These are phyloP conservation scores for Sepiola atlantica DNA, from an alignment of 2,888 invertebrate genomes.

Conservation along the genomic window DNA sequence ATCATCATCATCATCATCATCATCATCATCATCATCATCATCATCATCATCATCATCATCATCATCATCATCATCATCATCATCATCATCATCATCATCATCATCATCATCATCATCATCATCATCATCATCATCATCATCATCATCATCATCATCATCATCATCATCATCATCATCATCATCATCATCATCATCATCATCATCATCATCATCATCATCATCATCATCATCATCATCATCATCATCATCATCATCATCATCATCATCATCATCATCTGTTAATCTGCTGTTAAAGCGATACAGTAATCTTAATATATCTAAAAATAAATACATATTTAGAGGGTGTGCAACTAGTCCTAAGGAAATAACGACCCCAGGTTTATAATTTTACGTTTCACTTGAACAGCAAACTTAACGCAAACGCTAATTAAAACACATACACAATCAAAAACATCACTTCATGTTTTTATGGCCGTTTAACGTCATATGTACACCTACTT, in stretches of 20 bases:
- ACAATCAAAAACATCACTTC: too few relatives aligned
- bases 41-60: background rate
- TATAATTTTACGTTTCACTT: too few relatives aligned
- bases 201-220: background rate
- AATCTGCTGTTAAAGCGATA: too few relatives aligned
- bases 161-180: background rate
- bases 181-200: background rate
- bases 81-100: background rate
- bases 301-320: too few relatives aligned
- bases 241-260: conserved; percentile 14
- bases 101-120: background rate
- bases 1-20: background rate
- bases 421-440: too few relatives aligned
- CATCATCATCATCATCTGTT: background rate
- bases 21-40: background rate
- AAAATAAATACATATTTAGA: too few relatives aligned
- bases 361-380: too few relatives aligned
- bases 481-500: too few relatives aligned
- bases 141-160: background rate
- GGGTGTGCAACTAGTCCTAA: too few relatives aligned
- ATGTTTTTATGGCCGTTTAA: too few relatives aligned
- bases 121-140: background rate
- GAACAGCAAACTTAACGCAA: too few relatives aligned
- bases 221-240: background rate
- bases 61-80: background rate